These are phyloP conservation scores for Andrena hattorfiana DNA, from an alignment of 2,888 invertebrate genomes.

Conservation along the genomic window DNA sequence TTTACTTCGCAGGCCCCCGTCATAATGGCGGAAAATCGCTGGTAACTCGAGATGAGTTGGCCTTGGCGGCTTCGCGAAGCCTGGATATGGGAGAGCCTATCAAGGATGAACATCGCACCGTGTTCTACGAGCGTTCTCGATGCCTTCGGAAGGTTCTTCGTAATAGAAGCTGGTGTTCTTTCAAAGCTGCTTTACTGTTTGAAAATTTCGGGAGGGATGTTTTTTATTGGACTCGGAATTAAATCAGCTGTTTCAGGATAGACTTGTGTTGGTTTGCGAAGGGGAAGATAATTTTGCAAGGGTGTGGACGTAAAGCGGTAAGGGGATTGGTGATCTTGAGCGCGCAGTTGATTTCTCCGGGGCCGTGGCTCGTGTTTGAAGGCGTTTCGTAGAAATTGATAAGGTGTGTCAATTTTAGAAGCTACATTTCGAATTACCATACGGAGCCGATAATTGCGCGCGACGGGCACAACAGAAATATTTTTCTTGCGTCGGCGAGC, in stretches of 20 bases:
- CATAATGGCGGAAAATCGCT: constrained; percentile 47
- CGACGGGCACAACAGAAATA: background rate
- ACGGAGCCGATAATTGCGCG: constrained; percentile 11
- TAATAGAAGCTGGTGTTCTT: background rate
- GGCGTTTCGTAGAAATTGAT: constrained; percentile 16
- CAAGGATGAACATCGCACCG: constrained; percentile 29
- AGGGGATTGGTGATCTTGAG: background rate
- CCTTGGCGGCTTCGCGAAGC: constrained; percentile 22
- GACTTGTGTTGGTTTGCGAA: too few species aligned
- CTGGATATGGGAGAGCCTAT: constrained; percentile 21
- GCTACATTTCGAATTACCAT: constrained; percentile 8
- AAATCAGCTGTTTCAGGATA: too few species aligned
- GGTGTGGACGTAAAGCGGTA: too few species aligned
- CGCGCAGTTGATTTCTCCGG: background rate
- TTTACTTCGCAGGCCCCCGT: constrained; percentile 53
- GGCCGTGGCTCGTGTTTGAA: background rate
- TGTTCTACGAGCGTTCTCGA: background rate
- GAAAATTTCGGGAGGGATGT: too few species aligned
- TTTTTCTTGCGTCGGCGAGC: constrained; percentile 1
- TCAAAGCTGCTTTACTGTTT: background rate
- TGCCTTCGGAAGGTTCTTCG: background rate
- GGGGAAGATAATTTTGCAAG: too few species aligned
- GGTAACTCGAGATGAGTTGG: constrained; percentile 35
- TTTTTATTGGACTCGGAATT: too few species aligned
- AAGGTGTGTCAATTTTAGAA: background rate